Percentiles rank a stretch among this genome's conserved stretches.
These are phyloP conservation scores for Tuberolachnus salignus DNA, from an alignment of 2,888 invertebrate species.

Conservation along the genomic window DNA sequence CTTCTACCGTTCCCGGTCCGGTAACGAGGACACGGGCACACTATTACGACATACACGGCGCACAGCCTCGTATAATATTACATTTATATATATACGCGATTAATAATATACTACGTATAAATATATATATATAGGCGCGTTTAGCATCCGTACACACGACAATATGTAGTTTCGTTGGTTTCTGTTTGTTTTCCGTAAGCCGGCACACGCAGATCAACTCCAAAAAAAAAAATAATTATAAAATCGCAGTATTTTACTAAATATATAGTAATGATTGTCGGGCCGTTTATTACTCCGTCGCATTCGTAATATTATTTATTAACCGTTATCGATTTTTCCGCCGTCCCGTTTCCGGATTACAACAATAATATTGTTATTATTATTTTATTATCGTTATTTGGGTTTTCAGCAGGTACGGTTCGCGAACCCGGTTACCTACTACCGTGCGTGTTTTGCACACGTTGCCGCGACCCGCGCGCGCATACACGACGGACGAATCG, in stretches of 20 bases:
- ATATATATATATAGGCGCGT: too few species aligned
- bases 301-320: too few species aligned
- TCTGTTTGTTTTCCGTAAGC: not conserved
- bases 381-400: too few species aligned
- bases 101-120: not conserved
- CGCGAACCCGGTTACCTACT: not conserved
- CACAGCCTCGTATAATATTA: not conserved
- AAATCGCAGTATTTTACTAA: too few species aligned
- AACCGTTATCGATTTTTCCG: not conserved
- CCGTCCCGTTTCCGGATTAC: slow-evolving; percentile 37
- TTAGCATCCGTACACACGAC: too few species aligned
- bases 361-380: too few species aligned
- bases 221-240: too few species aligned
- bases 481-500: too few species aligned
- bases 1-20: slow-evolving; percentile 11
- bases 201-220: slow-evolving; percentile 28
- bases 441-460: not conserved
- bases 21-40: not conserved
- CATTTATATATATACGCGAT: not conserved
- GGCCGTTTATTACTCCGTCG: too few species aligned
- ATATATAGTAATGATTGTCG: too few species aligned
- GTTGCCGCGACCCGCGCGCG: not conserved
- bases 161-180: not conserved
- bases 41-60: not conserved
- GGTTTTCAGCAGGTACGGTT: slow-evolving; percentile 54